These are phyloP conservation scores for Dendrocopos noguchii DNA, from an alignment of 2,113 vertebrate genomes.

Conservation along the genomic window DNA sequence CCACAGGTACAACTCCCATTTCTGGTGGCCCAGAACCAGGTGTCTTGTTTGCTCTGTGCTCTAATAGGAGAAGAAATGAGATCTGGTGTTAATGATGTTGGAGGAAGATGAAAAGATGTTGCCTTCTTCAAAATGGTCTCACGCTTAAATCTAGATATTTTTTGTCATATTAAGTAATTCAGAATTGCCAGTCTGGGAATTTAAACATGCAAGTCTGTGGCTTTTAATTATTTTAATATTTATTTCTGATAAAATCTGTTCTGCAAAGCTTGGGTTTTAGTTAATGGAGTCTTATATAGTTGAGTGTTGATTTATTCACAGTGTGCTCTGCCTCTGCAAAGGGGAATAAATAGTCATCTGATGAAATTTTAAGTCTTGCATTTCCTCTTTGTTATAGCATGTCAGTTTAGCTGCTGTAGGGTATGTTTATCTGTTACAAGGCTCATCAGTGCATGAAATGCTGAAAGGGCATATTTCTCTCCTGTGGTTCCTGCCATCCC, in stretches of 20 bases:
- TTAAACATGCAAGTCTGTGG: background rate
- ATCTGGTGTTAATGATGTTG: background rate
- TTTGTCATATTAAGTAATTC: background rate
- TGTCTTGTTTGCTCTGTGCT: fast-evolving
- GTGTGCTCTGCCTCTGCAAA: constrained; percentile 40
- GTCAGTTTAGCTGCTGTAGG: constrained; percentile 86
- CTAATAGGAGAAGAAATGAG: fast-evolving
- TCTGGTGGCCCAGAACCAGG: fast-evolving
- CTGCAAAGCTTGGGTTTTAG: constrained; percentile 20
- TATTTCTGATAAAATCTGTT: constrained; percentile 23
- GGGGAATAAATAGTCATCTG: constrained; percentile 61
- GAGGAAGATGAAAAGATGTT: background rate
- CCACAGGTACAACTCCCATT: background rate
- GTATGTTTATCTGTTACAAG: constrained; percentile 86
- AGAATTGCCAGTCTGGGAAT: background rate
- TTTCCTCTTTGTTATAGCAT: constrained; percentile 75
- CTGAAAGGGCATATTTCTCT: constrained; percentile 78
- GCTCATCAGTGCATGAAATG: constrained; percentile 85
- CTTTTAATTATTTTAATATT: constrained; percentile 5
- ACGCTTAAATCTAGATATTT: background rate
- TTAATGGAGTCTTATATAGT: constrained; percentile 21
- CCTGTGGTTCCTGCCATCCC: constrained; percentile 68
- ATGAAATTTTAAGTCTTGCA: constrained; percentile 63
- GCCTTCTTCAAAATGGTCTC: background rate
- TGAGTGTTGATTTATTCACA: constrained; percentile 42